Base-by-base conservation (phyloP, 2,888 invertebrate species). In the Limnephilus rhombicus region DNA sequence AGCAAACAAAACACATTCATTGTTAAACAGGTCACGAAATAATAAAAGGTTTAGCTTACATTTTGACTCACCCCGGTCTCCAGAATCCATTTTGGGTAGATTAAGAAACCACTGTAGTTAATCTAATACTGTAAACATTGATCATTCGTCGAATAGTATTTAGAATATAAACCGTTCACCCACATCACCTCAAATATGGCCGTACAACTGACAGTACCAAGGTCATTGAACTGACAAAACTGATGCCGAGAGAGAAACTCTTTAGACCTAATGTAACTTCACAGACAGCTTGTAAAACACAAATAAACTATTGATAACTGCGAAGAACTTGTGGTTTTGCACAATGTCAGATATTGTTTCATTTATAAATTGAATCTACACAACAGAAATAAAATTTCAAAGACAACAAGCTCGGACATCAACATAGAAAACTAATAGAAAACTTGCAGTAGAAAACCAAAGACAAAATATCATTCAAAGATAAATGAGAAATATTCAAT, bases 181-280 rank as follows among this genome's bases (percentile, higher is more conserved):
- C 92, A 92, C 92, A 92, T 92, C 92, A 92, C 92, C 90, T 91
- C 91, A 92, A 92, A 92, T 92, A 92, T 92, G 92, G 92, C 92
- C 92, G 92, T 89, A 91, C 82, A 91, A 91, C 92, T 92, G 92
- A 92, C 92, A 92, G 92, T 34, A 90, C 91, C 91, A 92, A 92
- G 92, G 92, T 91, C 92, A 92, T 92, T 92, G 92, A 92, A 92
- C 92, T 92, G 92, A 90, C 90, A 53, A 24, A 80, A 92, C 90
- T 80, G 88, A 89, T 91, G 92, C 90, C 90, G 90, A 89, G 85
- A 90, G 80, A 37, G 85, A 34, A 45, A 37, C 45, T 89, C 80
- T 80, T 18, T 89, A 80, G 24, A 37, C 18, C 68, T 29, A 80
- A 80, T 41, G 41, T n/a, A 80, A 89, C 88, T 80, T 80, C 34